phyloP scores from a whole-genome alignment of 1,140 invertebrate genomes.

The Cyrtorhinus lividipennis region DNA sequence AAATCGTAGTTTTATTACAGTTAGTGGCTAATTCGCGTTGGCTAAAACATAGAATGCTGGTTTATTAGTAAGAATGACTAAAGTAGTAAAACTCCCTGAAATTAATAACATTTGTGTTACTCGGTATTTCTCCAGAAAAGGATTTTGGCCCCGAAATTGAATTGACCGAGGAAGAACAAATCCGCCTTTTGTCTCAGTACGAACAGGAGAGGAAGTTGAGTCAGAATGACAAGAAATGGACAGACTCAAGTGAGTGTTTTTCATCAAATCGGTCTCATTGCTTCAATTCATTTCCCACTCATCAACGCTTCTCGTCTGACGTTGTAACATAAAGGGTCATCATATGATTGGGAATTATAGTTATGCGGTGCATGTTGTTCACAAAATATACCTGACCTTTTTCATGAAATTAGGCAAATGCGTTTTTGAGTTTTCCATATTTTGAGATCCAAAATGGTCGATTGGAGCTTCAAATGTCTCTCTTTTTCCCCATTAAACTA shows the following conservation, averaged over 20 bases:
- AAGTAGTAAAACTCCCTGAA: not conserved
- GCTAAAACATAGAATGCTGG: not conserved
- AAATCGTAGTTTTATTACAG: too few species aligned
- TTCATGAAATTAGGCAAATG: too few species aligned
- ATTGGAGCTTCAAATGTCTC: too few species aligned
- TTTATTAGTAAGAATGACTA: not conserved
- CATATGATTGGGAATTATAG: too few species aligned
- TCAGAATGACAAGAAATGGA: constrained; percentile 16
- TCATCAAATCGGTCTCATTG: constrained; percentile 5
- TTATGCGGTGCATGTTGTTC: too few species aligned
- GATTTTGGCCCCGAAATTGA: constrained; percentile 23
- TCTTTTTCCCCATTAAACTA: too few species aligned
- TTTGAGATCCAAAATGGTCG: too few species aligned
- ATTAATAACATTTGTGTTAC: not conserved
- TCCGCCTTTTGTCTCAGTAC: constrained; percentile 24
- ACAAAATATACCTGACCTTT: too few species aligned
- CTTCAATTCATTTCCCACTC: not conserved
- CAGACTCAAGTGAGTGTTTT: too few species aligned
- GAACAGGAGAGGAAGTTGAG: constrained; percentile 24
- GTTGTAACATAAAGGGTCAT: too few species aligned
- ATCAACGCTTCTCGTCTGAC: constrained; percentile 10
- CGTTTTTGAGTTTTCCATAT: too few species aligned
- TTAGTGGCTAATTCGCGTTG: too few species aligned
- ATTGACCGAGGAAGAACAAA: constrained; percentile 27
- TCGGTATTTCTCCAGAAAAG: constrained; percentile 10